Evolutionary conservation across 2,113 vertebrate genomes (phyloP).

Genomic region (Mesembrinibis cayennensis): DNA sequence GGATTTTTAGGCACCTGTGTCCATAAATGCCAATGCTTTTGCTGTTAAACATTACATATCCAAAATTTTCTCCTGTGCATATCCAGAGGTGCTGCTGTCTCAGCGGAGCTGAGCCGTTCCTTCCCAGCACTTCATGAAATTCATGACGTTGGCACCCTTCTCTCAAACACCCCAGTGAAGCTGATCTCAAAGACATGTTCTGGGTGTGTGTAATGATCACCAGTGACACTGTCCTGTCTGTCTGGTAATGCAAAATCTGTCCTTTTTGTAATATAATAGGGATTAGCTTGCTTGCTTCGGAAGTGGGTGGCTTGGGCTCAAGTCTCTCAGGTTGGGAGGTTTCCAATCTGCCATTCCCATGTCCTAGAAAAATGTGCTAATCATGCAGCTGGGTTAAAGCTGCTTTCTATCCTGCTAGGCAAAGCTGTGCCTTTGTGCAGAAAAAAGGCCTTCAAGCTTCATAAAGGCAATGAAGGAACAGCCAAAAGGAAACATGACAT

Average conservation of each 20-base stretch:
- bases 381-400: not conserved
- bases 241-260: not conserved
- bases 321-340: not conserved
- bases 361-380: constrained; percentile 31
- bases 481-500: not conserved
- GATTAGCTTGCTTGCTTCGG: not conserved
- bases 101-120: not conserved
- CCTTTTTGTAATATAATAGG: not conserved
- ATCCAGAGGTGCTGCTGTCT: not conserved
- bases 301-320: not conserved
- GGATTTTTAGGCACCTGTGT: not conserved
- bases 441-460: not conserved
- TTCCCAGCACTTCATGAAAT: not conserved
- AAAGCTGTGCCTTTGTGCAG: not conserved
- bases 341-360: constrained; percentile 16
- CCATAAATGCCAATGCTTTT: not conserved
- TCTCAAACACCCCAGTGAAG: not conserved
- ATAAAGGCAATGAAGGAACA: not conserved
- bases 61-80: not conserved
- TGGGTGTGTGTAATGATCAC: not conserved
- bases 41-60: not conserved
- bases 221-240: not conserved
- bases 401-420: not conserved
- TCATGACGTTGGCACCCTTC: not conserved
- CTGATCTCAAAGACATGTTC: not conserved